A percentile compares a stretch with the other conserved stretches of the same genome.
These are phyloP conservation scores for Pipistrellus nathusii DNA, from an alignment of 2,797 vertebrate species.

Conservation along the genomic window DNA sequence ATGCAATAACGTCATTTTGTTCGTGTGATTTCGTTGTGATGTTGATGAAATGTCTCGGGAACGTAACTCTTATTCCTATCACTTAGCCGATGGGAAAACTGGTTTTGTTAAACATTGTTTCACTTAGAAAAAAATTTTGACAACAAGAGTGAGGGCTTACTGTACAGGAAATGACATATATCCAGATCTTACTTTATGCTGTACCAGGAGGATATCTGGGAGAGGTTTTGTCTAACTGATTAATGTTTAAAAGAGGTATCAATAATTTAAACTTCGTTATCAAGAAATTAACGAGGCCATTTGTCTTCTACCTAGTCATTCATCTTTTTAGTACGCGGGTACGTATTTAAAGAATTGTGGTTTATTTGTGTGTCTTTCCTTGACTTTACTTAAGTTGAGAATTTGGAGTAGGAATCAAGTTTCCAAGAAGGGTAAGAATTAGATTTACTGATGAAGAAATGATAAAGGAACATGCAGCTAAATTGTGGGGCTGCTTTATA, in stretches of 20 bases:
- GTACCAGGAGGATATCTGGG: constrained; percentile 38
- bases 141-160: not conserved
- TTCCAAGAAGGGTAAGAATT: constrained; percentile 27
- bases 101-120: not conserved
- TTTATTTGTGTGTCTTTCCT: constrained; percentile 3
- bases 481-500: constrained; percentile 74
- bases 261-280: constrained; percentile 75
- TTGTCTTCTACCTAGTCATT: constrained; percentile 66
- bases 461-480: constrained; percentile 49
- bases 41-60: not conserved
- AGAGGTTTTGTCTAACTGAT: constrained; percentile 63
- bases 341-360: constrained; percentile 29
- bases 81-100: not conserved
- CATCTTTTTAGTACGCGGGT: constrained; percentile 52
- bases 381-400: constrained; percentile 52
- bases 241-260: constrained; percentile 79
- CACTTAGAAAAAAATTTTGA: not conserved
- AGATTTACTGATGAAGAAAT: constrained; percentile 70
- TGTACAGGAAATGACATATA: constrained; percentile 12
- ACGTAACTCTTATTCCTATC: not conserved
- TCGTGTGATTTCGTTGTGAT: not conserved
- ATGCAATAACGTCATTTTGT: not conserved
- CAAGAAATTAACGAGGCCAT: constrained; percentile 76
- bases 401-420: constrained; percentile 23
- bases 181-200: constrained; percentile 59